phyloP scores from a whole-genome alignment of 2,888 invertebrate species.

The Drosophila quinaria region DNA sequence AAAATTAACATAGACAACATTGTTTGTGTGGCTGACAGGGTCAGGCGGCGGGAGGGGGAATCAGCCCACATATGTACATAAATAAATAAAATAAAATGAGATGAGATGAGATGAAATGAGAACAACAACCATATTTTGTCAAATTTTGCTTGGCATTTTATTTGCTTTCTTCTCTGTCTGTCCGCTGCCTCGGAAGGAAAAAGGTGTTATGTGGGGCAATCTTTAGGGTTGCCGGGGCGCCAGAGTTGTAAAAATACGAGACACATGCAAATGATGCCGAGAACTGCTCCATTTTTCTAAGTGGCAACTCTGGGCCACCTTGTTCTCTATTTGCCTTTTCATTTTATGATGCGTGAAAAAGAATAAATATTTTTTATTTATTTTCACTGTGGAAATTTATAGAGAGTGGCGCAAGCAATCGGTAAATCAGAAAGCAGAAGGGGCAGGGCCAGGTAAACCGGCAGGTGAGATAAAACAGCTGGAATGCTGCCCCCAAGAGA shows the following conservation, averaged over 20 bases:
- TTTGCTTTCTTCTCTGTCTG: constrained; percentile 45
- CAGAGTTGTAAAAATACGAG: constrained; percentile 63
- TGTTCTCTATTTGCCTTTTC: constrained; percentile 22
- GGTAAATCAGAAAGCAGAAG: neutral
- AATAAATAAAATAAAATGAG: constrained; percentile 48
- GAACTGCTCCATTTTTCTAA: neutral
- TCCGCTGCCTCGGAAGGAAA: neutral
- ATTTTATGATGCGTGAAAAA: constrained; percentile 46
- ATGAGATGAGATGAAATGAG: constrained; percentile 34
- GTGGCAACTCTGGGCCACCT: constrained; percentile 1
- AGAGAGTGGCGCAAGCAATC: constrained; percentile 25
- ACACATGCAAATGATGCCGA: constrained; percentile 67
- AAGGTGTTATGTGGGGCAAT: constrained; percentile 15
- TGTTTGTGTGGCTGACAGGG: constrained; percentile 3
- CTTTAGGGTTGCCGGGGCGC: constrained; percentile 13
- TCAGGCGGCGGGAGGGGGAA: neutral
- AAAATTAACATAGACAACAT: constrained; percentile 77
- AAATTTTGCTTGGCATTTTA: constrained; percentile 65
- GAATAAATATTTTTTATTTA: constrained; percentile 41
- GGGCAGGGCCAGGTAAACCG: neutral
- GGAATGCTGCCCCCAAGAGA: neutral
- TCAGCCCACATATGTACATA: constrained; percentile 30
- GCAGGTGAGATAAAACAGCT: constrained; percentile 16
- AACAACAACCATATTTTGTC: constrained; percentile 48
- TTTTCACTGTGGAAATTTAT: constrained; percentile 59